Evolutionary conservation across 2,888 invertebrate genomes (phyloP).

Genomic region (Drosophila buzzatii): DNA sequence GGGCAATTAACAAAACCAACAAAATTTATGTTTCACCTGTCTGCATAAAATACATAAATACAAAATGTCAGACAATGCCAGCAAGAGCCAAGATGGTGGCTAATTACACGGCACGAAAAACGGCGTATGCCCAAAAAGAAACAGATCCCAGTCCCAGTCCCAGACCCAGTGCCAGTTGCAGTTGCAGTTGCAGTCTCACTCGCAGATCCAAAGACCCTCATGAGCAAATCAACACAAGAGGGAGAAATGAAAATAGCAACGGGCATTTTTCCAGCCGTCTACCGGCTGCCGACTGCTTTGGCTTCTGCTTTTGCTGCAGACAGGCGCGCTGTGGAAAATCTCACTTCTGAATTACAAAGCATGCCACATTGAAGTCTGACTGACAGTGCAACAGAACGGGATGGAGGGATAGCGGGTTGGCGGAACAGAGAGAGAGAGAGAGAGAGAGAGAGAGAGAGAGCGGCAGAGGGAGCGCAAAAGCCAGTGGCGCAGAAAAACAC

Average conservation of each 20-base stretch:
- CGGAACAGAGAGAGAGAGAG: slow-evolving; percentile 38
- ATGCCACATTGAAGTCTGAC: slow-evolving; percentile 56
- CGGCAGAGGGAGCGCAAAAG: slow-evolving; percentile 49
- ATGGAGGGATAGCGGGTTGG: slow-evolving; percentile 23
- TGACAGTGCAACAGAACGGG: slow-evolving; percentile 53
- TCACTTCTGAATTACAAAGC: slow-evolving; percentile 82
- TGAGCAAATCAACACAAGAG: slow-evolving; percentile 43
- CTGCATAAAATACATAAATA: slow-evolving; percentile 72
- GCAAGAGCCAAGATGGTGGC: slow-evolving; percentile 63
- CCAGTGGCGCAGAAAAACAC: slow-evolving; percentile 71
- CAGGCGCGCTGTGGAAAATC: slow-evolving; percentile 81
- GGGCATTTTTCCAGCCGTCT: slow-evolving; percentile 68
- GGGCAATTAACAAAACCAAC: slow-evolving; percentile 74
- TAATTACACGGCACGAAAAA: slow-evolving; percentile 74
- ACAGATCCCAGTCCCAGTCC: slow-evolving; percentile 12
- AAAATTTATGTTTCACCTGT: slow-evolving; percentile 83
- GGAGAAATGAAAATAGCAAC: slow-evolving; percentile 70
- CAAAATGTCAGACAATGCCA: slow-evolving; percentile 68
- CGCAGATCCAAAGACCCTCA: slow-evolving; percentile 34
- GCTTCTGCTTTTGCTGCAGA: slow-evolving; percentile 52
- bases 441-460: slow-evolving; percentile 38
- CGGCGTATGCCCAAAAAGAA: slow-evolving; percentile 40
- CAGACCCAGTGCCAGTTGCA: slow-evolving; percentile 14
- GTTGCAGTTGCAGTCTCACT: slow-evolving; percentile 13
- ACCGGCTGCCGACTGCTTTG: slow-evolving; percentile 19